Conservation (phyloP, 2,113 vertebrate genomes). For the Bucco capensis region DNA sequence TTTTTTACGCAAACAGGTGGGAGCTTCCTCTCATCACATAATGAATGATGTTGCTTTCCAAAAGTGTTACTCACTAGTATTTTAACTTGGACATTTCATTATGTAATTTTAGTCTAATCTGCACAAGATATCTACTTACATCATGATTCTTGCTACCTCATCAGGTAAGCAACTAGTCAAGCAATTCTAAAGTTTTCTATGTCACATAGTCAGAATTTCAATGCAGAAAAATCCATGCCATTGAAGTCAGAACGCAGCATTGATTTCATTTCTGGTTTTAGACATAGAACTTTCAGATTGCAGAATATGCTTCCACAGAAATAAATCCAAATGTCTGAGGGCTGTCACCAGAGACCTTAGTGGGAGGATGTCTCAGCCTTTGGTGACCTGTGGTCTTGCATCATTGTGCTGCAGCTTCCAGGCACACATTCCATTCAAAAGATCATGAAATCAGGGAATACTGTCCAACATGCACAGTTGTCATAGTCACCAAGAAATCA, state of each 20-base stretch:
- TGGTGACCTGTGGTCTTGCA: not conserved
- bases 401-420: not conserved
- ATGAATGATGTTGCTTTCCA: not conserved
- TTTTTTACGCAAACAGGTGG: not conserved
- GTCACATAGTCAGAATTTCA: not conserved
- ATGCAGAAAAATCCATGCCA: not conserved
- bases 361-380: not conserved
- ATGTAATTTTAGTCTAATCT: not conserved
- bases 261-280: not conserved
- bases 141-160: not conserved
- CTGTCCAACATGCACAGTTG: not conserved
- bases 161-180: not conserved
- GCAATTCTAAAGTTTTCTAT: not conserved
- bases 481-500: not conserved
- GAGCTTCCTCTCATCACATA: not conserved
- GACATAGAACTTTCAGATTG: not conserved
- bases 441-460: not conserved
- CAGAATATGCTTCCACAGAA: not conserved
- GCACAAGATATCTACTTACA: not conserved
- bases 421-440: not conserved
- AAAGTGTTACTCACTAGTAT: not conserved
- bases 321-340: not conserved
- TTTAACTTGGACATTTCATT: not conserved
- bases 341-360: not conserved
- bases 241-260: not conserved